These are phyloP conservation scores for Mnemiopsis leidyi DNA, from an alignment of 37 sponge, comb jelly and placozoan genomes.

Conservation along the genomic window DNA sequence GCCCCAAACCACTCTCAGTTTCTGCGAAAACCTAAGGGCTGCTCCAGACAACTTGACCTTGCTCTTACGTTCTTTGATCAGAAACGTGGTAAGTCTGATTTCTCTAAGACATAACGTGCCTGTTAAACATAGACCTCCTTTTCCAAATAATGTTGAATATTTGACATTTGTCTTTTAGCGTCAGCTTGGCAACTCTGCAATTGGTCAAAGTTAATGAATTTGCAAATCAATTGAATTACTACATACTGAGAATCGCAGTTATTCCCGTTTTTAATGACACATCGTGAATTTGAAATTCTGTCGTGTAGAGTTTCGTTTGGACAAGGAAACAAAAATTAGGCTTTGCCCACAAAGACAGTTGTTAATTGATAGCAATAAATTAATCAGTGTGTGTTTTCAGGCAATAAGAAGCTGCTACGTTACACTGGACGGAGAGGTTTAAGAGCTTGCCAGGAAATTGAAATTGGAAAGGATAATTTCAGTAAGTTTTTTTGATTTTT, in stretches of 20 bases:
- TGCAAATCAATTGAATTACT: too few relatives aligned
- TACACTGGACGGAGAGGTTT: slow-evolving; percentile 6
- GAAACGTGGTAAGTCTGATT: neutral
- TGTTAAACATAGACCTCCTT: neutral
- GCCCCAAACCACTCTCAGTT: slow-evolving; percentile 37
- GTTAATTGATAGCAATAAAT: neutral
- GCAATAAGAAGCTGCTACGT: slow-evolving; percentile 18
- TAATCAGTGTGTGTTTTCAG: neutral
- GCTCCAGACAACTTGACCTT: slow-evolving; percentile 41
- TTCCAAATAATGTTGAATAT: neutral
- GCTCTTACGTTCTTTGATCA: slow-evolving; percentile 54
- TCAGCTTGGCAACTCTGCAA: neutral
- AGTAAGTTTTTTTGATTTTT: neutral
- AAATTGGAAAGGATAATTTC: slow-evolving; percentile 39
- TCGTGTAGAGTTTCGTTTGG: neutral
- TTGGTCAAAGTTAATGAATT: too few relatives aligned
- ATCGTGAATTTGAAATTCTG: too few relatives aligned
- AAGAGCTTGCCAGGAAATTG: slow-evolving; percentile 16
- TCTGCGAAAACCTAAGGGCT: slow-evolving; percentile 6
- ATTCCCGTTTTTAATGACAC: too few relatives aligned
- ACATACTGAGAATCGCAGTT: too few relatives aligned
- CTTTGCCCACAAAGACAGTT: neutral
- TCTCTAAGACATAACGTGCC: neutral
- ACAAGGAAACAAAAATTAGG: neutral
- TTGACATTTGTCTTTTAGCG: neutral